Conservation (phyloP, 2,888 invertebrate species). For the Scaptomyza parva region DNA sequence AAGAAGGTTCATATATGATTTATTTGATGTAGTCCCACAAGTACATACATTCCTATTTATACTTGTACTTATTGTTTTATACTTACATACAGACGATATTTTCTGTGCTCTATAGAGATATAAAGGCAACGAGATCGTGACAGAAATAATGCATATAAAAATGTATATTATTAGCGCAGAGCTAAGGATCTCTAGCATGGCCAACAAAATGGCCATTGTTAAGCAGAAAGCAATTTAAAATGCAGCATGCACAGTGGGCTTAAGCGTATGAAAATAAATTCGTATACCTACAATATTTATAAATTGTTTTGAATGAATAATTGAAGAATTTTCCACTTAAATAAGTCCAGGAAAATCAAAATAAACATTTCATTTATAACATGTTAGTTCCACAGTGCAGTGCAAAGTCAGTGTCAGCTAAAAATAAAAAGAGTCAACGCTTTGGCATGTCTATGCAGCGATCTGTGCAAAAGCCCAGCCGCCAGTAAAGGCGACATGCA, state of each 20-base stretch:
- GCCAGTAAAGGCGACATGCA: constrained; percentile 72
- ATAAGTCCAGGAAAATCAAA: no score
- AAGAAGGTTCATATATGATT: constrained; percentile 32
- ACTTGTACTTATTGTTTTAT: constrained; percentile 22
- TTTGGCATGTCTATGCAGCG: constrained; percentile 75
- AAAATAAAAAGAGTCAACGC: constrained; percentile 78
- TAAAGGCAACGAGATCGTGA: constrained; percentile 80
- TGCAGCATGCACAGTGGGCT: constrained; percentile 50
- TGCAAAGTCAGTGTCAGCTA: constrained; percentile 66
- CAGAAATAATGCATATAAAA: constrained; percentile 82
- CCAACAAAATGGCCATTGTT: constrained; percentile 66
- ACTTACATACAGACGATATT: background rate
- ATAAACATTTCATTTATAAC: background rate
- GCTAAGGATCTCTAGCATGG: constrained; percentile 35
- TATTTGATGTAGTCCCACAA: constrained; percentile 26
- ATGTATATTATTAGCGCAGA: constrained; percentile 74
- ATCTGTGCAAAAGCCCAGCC: constrained; percentile 57
- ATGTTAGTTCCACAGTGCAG: constrained; percentile 49
- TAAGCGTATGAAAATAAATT: background rate
- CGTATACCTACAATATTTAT: background rate
- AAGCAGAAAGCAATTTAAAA: constrained; percentile 64
- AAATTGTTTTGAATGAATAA: no score
- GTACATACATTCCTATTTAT: constrained; percentile 12
- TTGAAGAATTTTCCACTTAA: no score
- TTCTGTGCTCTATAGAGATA: constrained; percentile 72